Percentiles rank a stretch among this genome's conserved stretches.
These are phyloP conservation scores for Catalaphyllia jardinei DNA, from an alignment of 64 coral and sea anemone genomes.

Conservation along the genomic window DNA sequence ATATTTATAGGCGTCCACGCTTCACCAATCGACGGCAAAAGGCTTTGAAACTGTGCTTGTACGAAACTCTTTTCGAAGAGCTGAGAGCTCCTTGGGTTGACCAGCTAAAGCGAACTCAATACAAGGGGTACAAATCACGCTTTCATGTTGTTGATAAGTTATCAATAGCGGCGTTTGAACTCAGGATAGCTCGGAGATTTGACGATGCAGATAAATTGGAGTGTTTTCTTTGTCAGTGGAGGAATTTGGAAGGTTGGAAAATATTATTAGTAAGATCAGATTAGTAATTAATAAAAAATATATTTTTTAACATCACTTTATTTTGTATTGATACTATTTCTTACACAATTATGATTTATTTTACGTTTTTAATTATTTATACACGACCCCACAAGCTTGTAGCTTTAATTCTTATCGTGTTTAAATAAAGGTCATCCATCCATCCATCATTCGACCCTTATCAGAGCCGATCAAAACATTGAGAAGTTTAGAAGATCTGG, in stretches of 20 bases:
- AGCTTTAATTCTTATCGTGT: no score
- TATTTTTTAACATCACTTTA: no score
- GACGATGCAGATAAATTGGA: constrained; percentile 56
- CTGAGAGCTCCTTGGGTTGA: constrained; percentile 49
- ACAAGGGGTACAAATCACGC: background rate
- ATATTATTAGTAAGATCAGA: background rate
- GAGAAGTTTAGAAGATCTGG: background rate
- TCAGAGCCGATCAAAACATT: background rate
- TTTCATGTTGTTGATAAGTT: constrained; percentile 23
- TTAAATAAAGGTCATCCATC: no score
- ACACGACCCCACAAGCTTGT: no score
- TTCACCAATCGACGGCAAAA: constrained; percentile 5
- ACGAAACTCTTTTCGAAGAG: constrained; percentile 59
- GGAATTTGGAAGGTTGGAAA: constrained; percentile 11
- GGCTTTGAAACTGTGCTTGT: constrained; percentile 31
- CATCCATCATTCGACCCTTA: no score
- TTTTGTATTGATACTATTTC: no score
- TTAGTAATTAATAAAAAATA: no score
- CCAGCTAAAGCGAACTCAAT: background rate
- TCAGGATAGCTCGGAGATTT: constrained; percentile 42
- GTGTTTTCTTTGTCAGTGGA: constrained; percentile 40
- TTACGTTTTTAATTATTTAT: no score
- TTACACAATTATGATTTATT: no score
- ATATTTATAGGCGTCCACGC: constrained; percentile 43
- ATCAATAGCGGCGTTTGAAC: constrained; percentile 35